Evolutionary conservation across 2,797 vertebrate genomes (phyloP), one percentile per base, ranked within the genome.

Genomic region (Mus minutoides): DNA sequence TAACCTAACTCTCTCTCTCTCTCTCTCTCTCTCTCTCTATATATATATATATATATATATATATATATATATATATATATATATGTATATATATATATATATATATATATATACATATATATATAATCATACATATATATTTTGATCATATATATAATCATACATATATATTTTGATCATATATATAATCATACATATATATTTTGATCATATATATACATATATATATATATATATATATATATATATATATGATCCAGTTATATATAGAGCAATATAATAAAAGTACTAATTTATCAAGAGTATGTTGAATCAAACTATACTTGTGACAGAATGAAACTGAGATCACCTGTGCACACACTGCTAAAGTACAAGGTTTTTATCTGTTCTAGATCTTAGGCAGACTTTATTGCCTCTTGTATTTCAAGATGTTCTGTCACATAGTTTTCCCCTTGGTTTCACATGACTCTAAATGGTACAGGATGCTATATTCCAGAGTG

Each of bases 371-470:
- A 52, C 75, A 78, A 64, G 31, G 77, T 64, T 64, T 77, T 77
- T 64, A 90, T 90, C 88, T 77, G 75, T 22, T 64, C 34, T 37
- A 90, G 34, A 77, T 78, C 34, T 64, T 67, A 78, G 43, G 58
- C 34, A 37, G 40, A 90, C 13, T 78, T 90, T 90, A 90, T 60
- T 90, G 75, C 73, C 40, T 49, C 75, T 90, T 90, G 88, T 46
- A 90, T 90, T 90, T 90, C 58, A 90, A 71, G n/a, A 91, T 40
- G 49, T 71, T 82, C 89, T 91, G 26, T 71, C 62, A 71, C 64
- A 82, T 46, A 91, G 62, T 82, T 64, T 79, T 79, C 49, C 26
- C 31, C 64, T 71, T 91, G 77, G 64, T 91, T 80, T 69, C 58
- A 82, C 62, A 82, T 91, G 89, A 43, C 26, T 71, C 62, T 69